Conservation (phyloP, 1,140 invertebrate species). For the Antheraea mylitta region DNA sequence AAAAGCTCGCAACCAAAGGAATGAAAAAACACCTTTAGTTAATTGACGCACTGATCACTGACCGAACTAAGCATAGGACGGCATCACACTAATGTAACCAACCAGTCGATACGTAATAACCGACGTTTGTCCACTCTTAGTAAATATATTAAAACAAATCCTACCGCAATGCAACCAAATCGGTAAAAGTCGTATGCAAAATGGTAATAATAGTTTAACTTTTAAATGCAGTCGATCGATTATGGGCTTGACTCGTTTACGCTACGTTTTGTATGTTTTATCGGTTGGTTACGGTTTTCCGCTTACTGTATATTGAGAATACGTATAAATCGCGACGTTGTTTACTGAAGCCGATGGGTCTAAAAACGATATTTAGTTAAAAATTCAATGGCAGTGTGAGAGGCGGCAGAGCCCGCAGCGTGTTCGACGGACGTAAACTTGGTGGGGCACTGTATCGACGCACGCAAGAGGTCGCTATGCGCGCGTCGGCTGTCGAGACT, state of each 20-base stretch:
- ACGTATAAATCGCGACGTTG: conserved; percentile 50
- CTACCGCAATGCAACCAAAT: conserved; percentile 60
- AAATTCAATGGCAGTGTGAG: conserved; percentile 70
- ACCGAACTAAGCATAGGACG: conserved; percentile 72
- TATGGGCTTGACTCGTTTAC: conserved; percentile 56
- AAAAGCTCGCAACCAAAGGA: conserved; percentile 65
- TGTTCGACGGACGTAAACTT: conserved; percentile 63
- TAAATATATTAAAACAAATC: conserved; percentile 44
- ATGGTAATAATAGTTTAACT: conserved; percentile 66
- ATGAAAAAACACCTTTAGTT: conserved; percentile 62
- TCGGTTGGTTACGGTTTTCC: conserved; percentile 32
- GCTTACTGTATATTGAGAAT: conserved; percentile 32
- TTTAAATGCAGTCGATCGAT: conserved; percentile 75
- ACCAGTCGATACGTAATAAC: conserved; percentile 35
- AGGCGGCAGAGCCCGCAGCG: conserved; percentile 67
- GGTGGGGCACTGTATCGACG: conserved; percentile 51
- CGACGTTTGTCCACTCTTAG: conserved; percentile 44
- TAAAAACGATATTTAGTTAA: conserved; percentile 67
- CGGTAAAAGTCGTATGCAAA: conserved; percentile 57
- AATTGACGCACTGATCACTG: conserved; percentile 66
- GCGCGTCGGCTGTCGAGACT: conserved; percentile 44
- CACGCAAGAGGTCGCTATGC: conserved; percentile 60
- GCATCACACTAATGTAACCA: conserved; percentile 52
- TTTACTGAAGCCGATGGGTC: conserved; percentile 54
- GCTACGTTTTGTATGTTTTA: conserved; percentile 33